phyloP scores from a whole-genome alignment of 2,797 vertebrate genomes.

The Anolis apletophallus region DNA sequence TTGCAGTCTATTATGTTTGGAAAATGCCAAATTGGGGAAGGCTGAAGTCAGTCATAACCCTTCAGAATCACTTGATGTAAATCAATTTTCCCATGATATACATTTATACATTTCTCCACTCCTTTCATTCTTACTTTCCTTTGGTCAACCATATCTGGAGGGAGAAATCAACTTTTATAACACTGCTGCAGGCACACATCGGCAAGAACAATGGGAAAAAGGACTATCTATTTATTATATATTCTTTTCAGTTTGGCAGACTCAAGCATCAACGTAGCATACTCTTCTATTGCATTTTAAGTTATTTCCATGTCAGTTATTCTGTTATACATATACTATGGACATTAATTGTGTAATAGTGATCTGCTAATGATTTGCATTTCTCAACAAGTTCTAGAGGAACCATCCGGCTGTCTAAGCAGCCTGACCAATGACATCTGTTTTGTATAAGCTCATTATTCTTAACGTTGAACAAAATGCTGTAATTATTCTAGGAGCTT shows the following conservation, averaged over 20 bases:
- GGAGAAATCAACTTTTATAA: background rate
- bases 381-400: constrained; percentile 26
- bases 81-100: background rate
- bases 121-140: background rate
- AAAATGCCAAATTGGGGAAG: too few relatives aligned
- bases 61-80: background rate
- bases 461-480: constrained; percentile 60
- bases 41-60: background rate
- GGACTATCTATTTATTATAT: background rate
- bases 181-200: background rate
- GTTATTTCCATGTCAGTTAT: background rate
- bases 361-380: constrained; percentile 29
- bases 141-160: background rate
- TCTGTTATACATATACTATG: too few relatives aligned
- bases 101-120: too few relatives aligned
- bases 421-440: constrained; percentile 41
- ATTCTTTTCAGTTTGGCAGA: background rate
- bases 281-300: background rate
- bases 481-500: constrained; percentile 67
- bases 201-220: background rate
- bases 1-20: too few relatives aligned
- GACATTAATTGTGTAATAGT: constrained; percentile 21
- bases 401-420: constrained; percentile 40
- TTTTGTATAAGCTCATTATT: constrained; percentile 60
- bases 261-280: too few relatives aligned